A percentile compares a stretch with the other conserved stretches of the same genome.
These are phyloP conservation scores for Eulimnadia texana DNA, from an alignment of 1,140 invertebrate species.

Conservation along the genomic window DNA sequence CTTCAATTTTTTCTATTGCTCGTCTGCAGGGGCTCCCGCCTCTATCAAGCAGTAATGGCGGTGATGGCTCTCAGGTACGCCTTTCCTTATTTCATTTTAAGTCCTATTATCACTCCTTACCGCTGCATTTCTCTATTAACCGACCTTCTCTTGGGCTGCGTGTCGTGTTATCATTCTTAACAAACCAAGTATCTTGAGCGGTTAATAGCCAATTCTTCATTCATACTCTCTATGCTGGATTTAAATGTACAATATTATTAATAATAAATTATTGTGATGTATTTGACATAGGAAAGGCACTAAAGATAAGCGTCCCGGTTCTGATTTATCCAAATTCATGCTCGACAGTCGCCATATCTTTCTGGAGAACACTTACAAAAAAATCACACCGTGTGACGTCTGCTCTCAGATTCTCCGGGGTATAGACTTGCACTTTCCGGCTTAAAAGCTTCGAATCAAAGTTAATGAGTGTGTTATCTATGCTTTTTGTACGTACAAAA, in stretches of 20 bases:
- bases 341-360: conserved; percentile 47
- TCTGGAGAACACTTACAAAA: conserved; percentile 88
- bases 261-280: too few relatives aligned
- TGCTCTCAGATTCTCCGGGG: conserved; percentile 81
- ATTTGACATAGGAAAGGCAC: neutral
- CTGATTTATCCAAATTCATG: neutral
- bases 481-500: conserved; percentile 16
- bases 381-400: conserved; percentile 85
- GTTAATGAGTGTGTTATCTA: too few relatives aligned
- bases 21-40: conserved; percentile 17
- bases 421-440: conserved; percentile 26
- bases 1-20: conserved; percentile 28
- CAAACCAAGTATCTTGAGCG: too few relatives aligned
- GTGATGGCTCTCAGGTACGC: conserved; percentile 80
- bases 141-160: too few relatives aligned
- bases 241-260: too few relatives aligned
- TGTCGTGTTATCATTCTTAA: too few relatives aligned
- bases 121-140: neutral
- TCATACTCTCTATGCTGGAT: too few relatives aligned
- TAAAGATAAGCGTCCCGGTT: neutral
- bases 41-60: conserved; percentile 81
- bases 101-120: too few relatives aligned
- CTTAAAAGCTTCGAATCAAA: neutral
- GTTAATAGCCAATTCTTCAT: too few relatives aligned
- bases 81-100: neutral